These are phyloP conservation scores for Conchocele bisecta DNA, from an alignment of 2,888 invertebrate species.

Conservation along the genomic window DNA sequence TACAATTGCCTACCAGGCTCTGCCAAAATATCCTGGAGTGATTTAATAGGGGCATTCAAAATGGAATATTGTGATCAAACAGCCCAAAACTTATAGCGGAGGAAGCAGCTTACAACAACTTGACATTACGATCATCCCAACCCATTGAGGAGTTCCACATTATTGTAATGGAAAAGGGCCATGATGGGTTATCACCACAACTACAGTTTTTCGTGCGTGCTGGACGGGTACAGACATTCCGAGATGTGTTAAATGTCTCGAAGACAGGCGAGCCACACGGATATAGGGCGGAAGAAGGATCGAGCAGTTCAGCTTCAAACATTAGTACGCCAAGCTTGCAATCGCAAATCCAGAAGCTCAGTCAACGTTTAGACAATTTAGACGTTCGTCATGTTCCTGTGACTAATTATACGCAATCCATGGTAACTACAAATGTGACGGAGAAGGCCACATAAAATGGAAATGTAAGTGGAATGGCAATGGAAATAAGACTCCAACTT, in stretches of 20 bases:
- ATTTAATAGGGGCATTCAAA: too few species aligned
- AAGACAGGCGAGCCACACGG: constrained; percentile 34
- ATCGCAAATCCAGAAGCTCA: background rate
- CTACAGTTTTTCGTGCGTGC: constrained; percentile 24
- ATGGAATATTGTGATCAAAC: too few species aligned
- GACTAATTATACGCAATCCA: background rate
- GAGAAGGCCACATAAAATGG: constrained; percentile 7
- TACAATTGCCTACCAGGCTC: too few species aligned
- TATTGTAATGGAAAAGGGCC: constrained; percentile 11
- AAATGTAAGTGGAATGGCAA: constrained; percentile 31
- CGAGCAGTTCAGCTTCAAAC: background rate
- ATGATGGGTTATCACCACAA: constrained; percentile 16
- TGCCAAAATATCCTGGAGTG: too few species aligned
- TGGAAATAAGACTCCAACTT: too few species aligned
- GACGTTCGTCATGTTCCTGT: too few species aligned
- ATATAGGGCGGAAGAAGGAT: constrained; percentile 11
- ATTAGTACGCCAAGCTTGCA: background rate
- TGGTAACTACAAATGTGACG: constrained; percentile 4
- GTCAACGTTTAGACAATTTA: too few species aligned
- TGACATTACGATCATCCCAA: background rate
- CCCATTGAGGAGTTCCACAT: constrained; percentile 22
- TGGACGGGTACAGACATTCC: background rate
- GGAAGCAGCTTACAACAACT: constrained; percentile 7
- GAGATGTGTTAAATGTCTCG: constrained; percentile 9
- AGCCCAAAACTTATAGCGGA: too few species aligned